Conservation (phyloP, 2,888 invertebrate species). For the Sussaba pulchella region DNA sequence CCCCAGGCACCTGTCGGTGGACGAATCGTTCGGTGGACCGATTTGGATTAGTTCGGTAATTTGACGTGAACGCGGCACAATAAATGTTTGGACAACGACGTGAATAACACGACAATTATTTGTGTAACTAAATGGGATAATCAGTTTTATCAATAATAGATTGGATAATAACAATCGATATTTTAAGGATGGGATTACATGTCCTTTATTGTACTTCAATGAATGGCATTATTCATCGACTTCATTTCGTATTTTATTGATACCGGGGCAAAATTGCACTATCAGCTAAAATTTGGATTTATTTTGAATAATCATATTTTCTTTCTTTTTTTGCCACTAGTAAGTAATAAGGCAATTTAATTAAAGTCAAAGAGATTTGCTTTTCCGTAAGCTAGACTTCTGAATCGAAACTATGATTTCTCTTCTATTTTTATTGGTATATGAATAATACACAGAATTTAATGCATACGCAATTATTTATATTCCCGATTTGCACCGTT, state of each 20-base stretch:
- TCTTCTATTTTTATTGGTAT: too few species aligned
- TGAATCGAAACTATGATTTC: too few species aligned
- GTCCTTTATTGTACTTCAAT: background rate
- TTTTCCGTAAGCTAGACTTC: too few species aligned
- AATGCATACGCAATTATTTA: too few species aligned
- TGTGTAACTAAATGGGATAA: conserved; percentile 1
- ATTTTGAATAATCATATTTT: background rate
- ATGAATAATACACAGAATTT: too few species aligned
- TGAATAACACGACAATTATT: conserved; percentile 34
- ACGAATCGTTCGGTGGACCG: conserved; percentile 16
- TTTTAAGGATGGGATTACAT: background rate
- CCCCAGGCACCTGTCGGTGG: background rate
- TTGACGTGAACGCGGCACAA: background rate
- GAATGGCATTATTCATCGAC: background rate
- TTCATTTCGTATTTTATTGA: background rate
- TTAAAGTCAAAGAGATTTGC: too few species aligned
- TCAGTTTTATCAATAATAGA: conserved; percentile 5
- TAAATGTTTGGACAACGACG: background rate
- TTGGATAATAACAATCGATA: conserved; percentile 6
- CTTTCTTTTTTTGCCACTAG: too few species aligned
- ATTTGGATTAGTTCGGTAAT: conserved; percentile 20
- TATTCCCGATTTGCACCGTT: too few species aligned
- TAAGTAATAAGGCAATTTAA: too few species aligned
- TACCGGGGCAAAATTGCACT: background rate
- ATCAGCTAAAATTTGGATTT: background rate